phyloP scores from a whole-genome alignment of 2,113 vertebrate genomes.

The Pyrgilauda ruficollis region DNA sequence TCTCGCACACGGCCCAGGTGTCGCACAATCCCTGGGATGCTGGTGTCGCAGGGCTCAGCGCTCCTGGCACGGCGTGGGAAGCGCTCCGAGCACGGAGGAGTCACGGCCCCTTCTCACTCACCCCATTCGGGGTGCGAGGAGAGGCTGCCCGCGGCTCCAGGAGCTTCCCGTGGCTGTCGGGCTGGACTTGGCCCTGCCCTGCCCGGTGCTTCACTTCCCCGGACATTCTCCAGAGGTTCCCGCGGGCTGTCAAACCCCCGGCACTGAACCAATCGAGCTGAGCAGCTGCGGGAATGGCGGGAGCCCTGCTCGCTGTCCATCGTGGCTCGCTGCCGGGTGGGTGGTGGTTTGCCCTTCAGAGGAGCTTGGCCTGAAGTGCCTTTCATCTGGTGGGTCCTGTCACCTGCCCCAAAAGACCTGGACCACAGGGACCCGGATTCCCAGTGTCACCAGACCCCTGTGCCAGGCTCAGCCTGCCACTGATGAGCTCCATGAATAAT shows the following conservation, averaged over 20 bases:
- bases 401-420: neutral
- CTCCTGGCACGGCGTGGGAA: neutral
- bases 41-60: neutral
- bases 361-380: neutral
- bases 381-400: neutral
- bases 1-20: neutral
- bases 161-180: neutral
- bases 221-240: neutral
- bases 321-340: neutral
- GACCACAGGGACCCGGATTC: neutral
- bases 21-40: neutral
- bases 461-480: neutral
- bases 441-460: rapidly evolving
- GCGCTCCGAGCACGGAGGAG: rapidly evolving
- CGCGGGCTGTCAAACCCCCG: neutral
- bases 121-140: neutral
- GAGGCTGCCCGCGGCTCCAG: neutral
- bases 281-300: neutral
- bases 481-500: neutral
- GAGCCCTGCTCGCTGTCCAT: neutral
- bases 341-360: neutral
- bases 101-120: neutral
- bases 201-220: neutral
- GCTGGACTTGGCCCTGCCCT: neutral
- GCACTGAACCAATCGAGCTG: neutral